A percentile compares a stretch with the other conserved stretches of the same genome.
phyloP scores from a whole-genome alignment of 1,140 invertebrate species.

The Cephus cinctus region DNA sequence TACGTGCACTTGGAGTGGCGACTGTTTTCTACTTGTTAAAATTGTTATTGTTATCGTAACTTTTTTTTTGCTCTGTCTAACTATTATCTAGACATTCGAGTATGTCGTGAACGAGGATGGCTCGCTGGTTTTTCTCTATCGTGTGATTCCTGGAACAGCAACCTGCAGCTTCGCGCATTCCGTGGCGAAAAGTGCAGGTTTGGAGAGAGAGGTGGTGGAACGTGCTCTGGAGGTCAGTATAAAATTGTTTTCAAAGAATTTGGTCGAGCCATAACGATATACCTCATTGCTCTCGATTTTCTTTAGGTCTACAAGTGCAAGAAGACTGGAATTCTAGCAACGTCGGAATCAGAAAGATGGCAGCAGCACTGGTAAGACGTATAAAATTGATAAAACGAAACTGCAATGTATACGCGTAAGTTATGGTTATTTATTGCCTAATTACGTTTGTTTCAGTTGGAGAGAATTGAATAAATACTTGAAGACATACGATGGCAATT shows the following conservation, averaged over 20 bases:
- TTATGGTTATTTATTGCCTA: background rate
- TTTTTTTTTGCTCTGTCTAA: background rate
- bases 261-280: background rate
- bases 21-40: no score
- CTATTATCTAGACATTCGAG: conserved; percentile 32
- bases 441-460: background rate
- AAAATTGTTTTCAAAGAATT: background rate
- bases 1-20: no score
- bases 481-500: background rate
- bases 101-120: conserved; percentile 22
- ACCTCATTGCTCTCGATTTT: background rate
- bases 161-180: conserved; percentile 34
- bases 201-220: conserved; percentile 21
- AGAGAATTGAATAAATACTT: background rate
- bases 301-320: conserved; percentile 22
- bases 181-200: conserved; percentile 24
- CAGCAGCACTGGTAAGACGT: conserved; percentile 15
- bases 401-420: background rate
- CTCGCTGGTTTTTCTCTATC: conserved; percentile 28
- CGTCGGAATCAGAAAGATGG: conserved; percentile 8
- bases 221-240: conserved; percentile 21
- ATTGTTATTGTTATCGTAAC: no score
- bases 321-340: conserved; percentile 16
- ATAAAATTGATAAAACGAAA: background rate
- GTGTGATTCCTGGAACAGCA: conserved; percentile 22